Evolutionary conservation across 2,888 invertebrate genomes (phyloP), one percentile per base, ranked within the genome.

Genomic region (Thymelicus sylvestris): DNA sequence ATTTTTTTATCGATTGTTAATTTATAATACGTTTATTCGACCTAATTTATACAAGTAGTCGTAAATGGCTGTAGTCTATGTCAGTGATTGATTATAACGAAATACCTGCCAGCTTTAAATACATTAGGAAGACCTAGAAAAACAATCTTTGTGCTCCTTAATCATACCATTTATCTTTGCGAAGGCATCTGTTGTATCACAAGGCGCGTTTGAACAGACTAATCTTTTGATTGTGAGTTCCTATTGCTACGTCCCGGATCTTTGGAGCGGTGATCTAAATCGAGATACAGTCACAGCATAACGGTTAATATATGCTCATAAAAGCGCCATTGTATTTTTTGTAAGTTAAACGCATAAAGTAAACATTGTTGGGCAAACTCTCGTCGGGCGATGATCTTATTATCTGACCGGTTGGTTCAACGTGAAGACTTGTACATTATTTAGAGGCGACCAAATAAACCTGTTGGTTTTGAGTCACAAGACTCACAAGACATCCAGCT

Each of bases 201-300:
- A 75, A 76, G 73, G 71, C 76, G 76, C 74, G 72, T 65, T 75
- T 78, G 76, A 83, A 89, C 87, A 86, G 84, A 65, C 60, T 70
- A 70, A 70, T 70, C 65, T 61, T 41, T 70, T 70, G 70, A 70
- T 70, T 70, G 70, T 60, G 52, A 80, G 85, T 80, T 79, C 73
- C 77, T 78, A 80, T 83, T 88, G 86, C 64, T 71, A 67, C 67
- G 69, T 73, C 73, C 86, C 86, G 85, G 83, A 88, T 86, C 86
- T 86, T 81, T 79, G 80, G 80, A 81, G 78, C 83, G 83, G 83
- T 82, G 84, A 83, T 87, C 79, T 81, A 82, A 87, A 86, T 86
- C 83, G 73, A 77, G 74, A 80, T 81, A 81, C 83, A 41, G 41
- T 80, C 81, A 81, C 83, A 41, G 41, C 80, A 81, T 89, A 91